Base-by-base conservation (phyloP, 2,888 invertebrate genomes). In the Lymantria dispar region DNA sequence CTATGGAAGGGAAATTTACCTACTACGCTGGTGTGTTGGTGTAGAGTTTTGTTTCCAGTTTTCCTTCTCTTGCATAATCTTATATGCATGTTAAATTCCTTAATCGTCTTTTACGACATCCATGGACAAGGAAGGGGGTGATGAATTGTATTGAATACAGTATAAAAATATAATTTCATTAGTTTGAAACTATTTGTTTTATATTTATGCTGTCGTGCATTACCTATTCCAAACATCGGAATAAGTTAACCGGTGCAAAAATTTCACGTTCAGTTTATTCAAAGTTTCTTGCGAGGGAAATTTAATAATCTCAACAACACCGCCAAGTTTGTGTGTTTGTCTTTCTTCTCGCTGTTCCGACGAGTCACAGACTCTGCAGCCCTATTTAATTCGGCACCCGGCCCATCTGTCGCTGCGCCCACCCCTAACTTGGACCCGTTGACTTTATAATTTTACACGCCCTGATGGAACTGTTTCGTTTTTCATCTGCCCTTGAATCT, bases 271-370 rank as follows among this genome's bases (percentile, higher is more conserved):
- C 74, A 68, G 73, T 70, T 76, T 75, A 75, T 76, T 74, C 71
- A 75, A 78, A 78, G 75, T 78, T 76, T 67, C 70, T 72, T 60
- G 64, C 62, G 60, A 52, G 51, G 56, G 69, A 75, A 79, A 80
- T 79, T 80, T 80, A 81, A 80, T 81, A 80, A 80, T 75, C 73
- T 74, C 67, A 72, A 76, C 78, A 78, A 77, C 76, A 73, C 68
- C 65, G 55, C 65, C 64, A 79, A 81, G 73, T 81, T 77, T 70
- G 72, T 66, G 71, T 80, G 80, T 81, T 81, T 80, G 78, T 78
- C 72, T 77, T 78, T 74, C 76, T 74, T 71, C 70, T 68, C 64
- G 72, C 56, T 64, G 70, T 63, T 74, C 65, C 62, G 64, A 55
- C 61, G 60, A 48, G 45, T 41, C 45, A 31, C 38, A 41, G 43